phyloP scores from a whole-genome alignment of 1,140 invertebrate species.

The Mycetomoellerius zeteki region DNA sequence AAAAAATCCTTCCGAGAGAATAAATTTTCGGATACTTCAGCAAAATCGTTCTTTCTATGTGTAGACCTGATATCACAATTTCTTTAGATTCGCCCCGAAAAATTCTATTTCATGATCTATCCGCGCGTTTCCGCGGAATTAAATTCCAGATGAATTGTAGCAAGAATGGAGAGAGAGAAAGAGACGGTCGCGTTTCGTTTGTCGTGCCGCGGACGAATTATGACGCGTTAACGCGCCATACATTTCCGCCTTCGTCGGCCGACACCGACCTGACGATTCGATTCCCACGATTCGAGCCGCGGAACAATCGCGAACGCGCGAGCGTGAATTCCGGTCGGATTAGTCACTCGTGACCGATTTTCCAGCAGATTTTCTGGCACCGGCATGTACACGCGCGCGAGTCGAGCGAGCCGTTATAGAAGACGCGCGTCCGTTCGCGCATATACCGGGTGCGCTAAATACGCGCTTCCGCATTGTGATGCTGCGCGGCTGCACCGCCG shows the following conservation, averaged over 20 bases:
- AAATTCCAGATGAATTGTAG: conserved; percentile 4
- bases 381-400: background rate
- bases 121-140: background rate
- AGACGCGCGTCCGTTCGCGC: conserved; percentile 42
- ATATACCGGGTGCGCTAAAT: conserved; percentile 64
- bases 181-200: conserved; percentile 8
- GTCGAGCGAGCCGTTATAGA: background rate
- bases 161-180: background rate
- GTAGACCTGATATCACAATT: background rate
- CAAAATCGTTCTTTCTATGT: too few relatives aligned
- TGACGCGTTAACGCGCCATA: conserved; percentile 25
- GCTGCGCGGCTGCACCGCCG: background rate
- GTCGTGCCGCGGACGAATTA: background rate
- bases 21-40: too few relatives aligned
- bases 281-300: conserved; percentile 23
- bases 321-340: conserved; percentile 52
- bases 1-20: too few relatives aligned
- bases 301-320: conserved; percentile 45
- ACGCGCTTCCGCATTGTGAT: conserved; percentile 68
- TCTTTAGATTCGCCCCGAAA: background rate
- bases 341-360: conserved; percentile 73
- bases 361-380: conserved; percentile 71
- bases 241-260: conserved; percentile 18
- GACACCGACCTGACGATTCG: conserved; percentile 26
- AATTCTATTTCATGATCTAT: background rate